These are phyloP conservation scores for Lutjanus campechanus DNA, from an alignment of 2,797 vertebrate species.

Conservation along the genomic window DNA sequence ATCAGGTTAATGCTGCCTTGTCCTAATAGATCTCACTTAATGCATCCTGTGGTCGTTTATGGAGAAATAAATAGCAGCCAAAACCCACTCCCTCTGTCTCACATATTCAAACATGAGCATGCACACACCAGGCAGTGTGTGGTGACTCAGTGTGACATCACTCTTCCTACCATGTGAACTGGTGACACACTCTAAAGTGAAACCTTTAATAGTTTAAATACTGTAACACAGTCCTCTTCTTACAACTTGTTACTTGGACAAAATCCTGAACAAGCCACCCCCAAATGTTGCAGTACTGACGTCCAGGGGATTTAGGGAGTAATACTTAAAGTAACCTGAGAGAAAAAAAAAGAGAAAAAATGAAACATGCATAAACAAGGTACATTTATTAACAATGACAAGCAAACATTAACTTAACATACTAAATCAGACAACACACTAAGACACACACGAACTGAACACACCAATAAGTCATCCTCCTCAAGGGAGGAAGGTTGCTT, in stretches of 20 bases:
- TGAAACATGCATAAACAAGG: too few species aligned
- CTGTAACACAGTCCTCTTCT: neutral
- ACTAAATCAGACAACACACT: too few species aligned
- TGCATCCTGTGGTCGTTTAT: conserved; percentile 83
- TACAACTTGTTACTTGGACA: neutral
- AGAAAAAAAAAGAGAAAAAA: too few species aligned
- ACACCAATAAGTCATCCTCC: too few species aligned
- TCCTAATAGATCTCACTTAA: conserved; percentile 81
- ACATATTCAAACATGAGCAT: conserved; percentile 43
- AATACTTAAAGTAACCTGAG: too few species aligned
- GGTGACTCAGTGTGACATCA: conserved; percentile 55
- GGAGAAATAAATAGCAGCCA: conserved; percentile 68
- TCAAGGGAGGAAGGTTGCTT: too few species aligned
- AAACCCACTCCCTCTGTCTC: conserved; percentile 63
- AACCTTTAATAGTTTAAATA: neutral
- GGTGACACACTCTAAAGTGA: neutral
- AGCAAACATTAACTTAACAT: too few species aligned
- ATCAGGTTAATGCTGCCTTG: conserved; percentile 74
- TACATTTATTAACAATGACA: too few species aligned
- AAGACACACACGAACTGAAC: too few species aligned
- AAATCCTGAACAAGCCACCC: too few species aligned
- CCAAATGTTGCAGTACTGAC: too few species aligned
- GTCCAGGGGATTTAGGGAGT: too few species aligned
- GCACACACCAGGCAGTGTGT: conserved; percentile 7
- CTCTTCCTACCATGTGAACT: conserved; percentile 36